These are phyloP conservation scores for Bufo gargarizans DNA, from an alignment of 2,113 vertebrate species.

Conservation along the genomic window DNA sequence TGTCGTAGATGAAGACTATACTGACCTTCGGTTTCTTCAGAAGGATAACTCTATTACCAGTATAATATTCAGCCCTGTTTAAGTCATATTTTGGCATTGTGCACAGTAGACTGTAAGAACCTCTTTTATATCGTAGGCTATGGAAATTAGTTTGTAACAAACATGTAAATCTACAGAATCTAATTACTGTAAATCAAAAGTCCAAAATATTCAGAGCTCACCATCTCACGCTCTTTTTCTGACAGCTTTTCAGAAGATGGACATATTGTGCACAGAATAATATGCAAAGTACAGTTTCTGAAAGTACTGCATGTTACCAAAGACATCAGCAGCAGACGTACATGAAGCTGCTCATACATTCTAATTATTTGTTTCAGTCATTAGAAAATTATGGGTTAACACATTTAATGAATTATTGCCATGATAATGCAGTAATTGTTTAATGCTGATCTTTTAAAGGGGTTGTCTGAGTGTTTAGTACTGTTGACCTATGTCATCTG, in stretches of 20 bases:
- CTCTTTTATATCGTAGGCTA: neutral
- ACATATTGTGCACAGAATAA: constrained; percentile 1
- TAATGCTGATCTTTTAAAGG: too few species aligned
- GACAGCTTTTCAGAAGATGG: neutral
- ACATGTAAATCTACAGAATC: neutral
- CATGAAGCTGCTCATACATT: constrained; percentile 13
- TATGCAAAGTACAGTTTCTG: constrained; percentile 4
- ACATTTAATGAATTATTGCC: neutral
- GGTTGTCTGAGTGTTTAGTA: too few species aligned
- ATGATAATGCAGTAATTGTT: neutral
- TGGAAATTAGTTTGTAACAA: neutral
- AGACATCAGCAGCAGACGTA: neutral
- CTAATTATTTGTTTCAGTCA: constrained; percentile 1
- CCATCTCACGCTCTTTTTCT: neutral
- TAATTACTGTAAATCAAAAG: constrained; percentile 6
- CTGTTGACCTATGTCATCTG: too few species aligned
- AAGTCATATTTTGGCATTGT: neutral
- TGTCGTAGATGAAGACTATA: too few species aligned
- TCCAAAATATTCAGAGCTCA: neutral
- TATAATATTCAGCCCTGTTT: too few species aligned
- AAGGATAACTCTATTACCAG: too few species aligned
- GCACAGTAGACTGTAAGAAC: neutral
- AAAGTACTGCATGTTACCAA: neutral
- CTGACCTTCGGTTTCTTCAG: too few species aligned
- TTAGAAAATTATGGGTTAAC: neutral